Base-by-base conservation (phyloP, 2,113 vertebrate genomes). In the Corynorhinus townsendii region DNA sequence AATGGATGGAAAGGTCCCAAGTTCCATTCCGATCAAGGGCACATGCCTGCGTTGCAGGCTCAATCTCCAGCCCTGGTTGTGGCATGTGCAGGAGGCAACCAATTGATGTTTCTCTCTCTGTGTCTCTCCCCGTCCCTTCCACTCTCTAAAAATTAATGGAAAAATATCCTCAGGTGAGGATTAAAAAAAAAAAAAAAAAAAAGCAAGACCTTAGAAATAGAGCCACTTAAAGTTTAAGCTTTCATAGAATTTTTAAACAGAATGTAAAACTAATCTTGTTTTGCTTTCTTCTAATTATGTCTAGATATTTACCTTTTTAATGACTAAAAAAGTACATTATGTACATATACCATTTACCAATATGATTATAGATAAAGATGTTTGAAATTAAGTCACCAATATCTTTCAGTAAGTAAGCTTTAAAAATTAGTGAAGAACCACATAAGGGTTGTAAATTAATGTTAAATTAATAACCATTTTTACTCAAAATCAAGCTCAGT, bases 131-230 rank as follows among this genome's bases (percentile, higher is more conserved):
- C 56, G 3, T 56, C 54, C 54, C 20, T 56, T 56, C 19, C 20
- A 56, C 20, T 56, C 54, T 22, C 54, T 56, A 56, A 56, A 56
- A 56, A 56, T 56, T 22, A 22, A 22, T 52, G 5, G 52, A 19
- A 52, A 52, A 52, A 17, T 52, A 52, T 52, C 54, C 54, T 56
- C 54, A 56, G 54, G 54, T 56, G 20, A 56, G 54, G 54, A 56
- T 56, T 22, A 72, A 91, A 87, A 90, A 73, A 76, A 88, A 86
- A 92, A 73, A 76, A 91, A 87, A 90, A 69, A 66, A 91, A 87
- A 93, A 75, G 30, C n/a, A 88, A 93, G 49, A 26, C 19, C 7
- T 81, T 35, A 94, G 38, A 93, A 81, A 77, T 14, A 7, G 17
- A 92, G 59, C 35, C n/a, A 92, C 24, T 76, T 90, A 43, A 90